A percentile compares a stretch with the other conserved stretches of the same genome.
Conservation (phyloP, 2,797 vertebrate species). For the Helarctos malayanus region DNA sequence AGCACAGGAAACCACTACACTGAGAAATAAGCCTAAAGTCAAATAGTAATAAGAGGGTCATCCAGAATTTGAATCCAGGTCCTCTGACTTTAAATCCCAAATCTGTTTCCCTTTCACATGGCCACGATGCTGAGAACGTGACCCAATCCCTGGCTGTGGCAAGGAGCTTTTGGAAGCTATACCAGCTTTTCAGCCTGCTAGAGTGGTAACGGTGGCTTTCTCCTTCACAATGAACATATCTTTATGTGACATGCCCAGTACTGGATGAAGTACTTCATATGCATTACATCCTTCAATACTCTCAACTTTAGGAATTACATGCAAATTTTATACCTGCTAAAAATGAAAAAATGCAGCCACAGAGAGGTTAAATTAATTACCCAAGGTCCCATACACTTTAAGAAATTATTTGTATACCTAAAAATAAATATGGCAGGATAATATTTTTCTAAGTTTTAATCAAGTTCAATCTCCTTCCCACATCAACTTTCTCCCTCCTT, state of each 20-base stretch:
- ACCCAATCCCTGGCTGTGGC: background rate
- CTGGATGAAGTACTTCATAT: background rate
- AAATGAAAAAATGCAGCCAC: background rate
- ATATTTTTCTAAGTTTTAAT: background rate
- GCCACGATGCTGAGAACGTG: background rate
- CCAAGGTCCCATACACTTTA: background rate
- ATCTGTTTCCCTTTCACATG: background rate
- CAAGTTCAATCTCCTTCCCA: background rate
- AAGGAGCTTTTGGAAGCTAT: background rate
- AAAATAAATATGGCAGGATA: background rate
- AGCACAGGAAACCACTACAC: background rate
- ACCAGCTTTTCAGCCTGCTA: background rate
- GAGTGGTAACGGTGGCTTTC: background rate
- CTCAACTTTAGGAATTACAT: background rate
- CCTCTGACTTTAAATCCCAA: constrained; percentile 31
- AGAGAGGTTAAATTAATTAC: background rate
- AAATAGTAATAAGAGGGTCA: background rate
- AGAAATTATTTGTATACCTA: background rate
- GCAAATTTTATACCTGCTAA: background rate
- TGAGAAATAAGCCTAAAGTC: background rate
- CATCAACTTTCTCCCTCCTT: background rate
- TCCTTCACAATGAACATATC: background rate
- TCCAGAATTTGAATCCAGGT: background rate
- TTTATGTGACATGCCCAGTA: background rate
- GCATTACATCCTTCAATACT: background rate